Evolutionary conservation across 1,140 invertebrate species (phyloP).

Genomic region (Magallana ariakensis): DNA sequence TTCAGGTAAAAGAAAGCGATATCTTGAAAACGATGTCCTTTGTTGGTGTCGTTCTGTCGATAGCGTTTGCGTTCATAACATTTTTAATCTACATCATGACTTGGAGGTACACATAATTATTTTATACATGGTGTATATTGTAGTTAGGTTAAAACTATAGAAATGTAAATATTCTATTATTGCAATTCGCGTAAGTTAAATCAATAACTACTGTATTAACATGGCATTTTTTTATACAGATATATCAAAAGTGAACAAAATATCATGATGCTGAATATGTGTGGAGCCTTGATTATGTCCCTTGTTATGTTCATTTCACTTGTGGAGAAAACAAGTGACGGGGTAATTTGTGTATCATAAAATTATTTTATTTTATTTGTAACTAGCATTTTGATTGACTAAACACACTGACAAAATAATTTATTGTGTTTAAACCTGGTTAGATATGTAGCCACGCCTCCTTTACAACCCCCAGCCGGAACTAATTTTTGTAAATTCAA

Average conservation of each 20-base stretch:
- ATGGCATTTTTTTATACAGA: not conserved
- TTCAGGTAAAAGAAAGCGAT: not conserved
- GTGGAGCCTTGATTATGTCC: constrained; percentile 28
- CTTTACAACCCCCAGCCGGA: too few relatives aligned
- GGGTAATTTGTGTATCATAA: not conserved
- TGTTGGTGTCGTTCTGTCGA: constrained; percentile 15
- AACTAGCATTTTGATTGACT: too few relatives aligned
- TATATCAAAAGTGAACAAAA: constrained; percentile 38
- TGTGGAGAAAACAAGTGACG: constrained; percentile 36
- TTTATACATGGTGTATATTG: not conserved
- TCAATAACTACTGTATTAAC: too few relatives aligned
- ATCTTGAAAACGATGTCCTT: constrained; percentile 6
- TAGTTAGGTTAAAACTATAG: not conserved
- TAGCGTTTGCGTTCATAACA: constrained; percentile 20
- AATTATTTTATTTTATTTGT: too few relatives aligned
- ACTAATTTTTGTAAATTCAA: too few relatives aligned
- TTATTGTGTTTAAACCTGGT: too few relatives aligned
- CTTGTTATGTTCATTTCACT: constrained; percentile 31
- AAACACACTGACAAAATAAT: too few relatives aligned
- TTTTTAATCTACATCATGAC: constrained; percentile 31
- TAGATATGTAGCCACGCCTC: too few relatives aligned
- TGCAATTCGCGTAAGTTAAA: too few relatives aligned
- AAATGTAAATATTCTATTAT: too few relatives aligned
- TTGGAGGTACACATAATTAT: constrained; percentile 25
- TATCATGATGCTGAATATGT: constrained; percentile 29